Base-by-base conservation (phyloP, 2,113 vertebrate species). In the Lucifuga dentata region DNA sequence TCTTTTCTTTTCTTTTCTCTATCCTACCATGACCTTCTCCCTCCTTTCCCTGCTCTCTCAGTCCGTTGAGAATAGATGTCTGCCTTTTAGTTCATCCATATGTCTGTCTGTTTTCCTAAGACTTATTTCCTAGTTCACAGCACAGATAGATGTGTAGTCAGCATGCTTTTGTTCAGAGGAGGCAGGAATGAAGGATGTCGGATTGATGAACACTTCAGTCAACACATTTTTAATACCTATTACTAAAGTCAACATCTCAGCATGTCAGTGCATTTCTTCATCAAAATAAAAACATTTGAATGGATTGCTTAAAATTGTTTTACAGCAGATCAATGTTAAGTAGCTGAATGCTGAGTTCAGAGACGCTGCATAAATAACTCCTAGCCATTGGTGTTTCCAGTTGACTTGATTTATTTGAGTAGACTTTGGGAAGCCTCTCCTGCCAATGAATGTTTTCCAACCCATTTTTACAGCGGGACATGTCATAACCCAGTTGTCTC, bases 401-500 rank as follows among this genome's bases (percentile, higher is more conserved):
- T 76, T 69, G 70, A 76, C 79, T 83, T 80, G 59, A 89, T 86
- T 85, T 83, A 84, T 80, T 69, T 6, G 11, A 72, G 71, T 35
- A 39, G 55, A 69, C 70, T 69, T 58, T 35, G 40, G 29, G 44
- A 32, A 68, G 60, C 51, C 6, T 10, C 33, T 40, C 64, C 70
- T 75, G 60, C 69, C 71, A 48, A 15, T 52, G 51, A 74, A 84
- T 70, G 20, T 66, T 84, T 68, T 69, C 70, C 73, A 60, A 68
- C 50, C 50, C 29, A 45, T 70, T 70, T 75, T 81, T 72, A 76
- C 67, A 74, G 79, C 68, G 67, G 69, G 55, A 85, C 76, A 86
- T 82, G 76, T 85, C 80, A 75, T 89, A 89, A 90, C 81, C 83
- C 81, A 86, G 84, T 89, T 86, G 81, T 88, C 76, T 84, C 69